These are phyloP conservation scores for Saxicola maurus DNA, from an alignment of 2,797 vertebrate species.

Conservation along the genomic window DNA sequence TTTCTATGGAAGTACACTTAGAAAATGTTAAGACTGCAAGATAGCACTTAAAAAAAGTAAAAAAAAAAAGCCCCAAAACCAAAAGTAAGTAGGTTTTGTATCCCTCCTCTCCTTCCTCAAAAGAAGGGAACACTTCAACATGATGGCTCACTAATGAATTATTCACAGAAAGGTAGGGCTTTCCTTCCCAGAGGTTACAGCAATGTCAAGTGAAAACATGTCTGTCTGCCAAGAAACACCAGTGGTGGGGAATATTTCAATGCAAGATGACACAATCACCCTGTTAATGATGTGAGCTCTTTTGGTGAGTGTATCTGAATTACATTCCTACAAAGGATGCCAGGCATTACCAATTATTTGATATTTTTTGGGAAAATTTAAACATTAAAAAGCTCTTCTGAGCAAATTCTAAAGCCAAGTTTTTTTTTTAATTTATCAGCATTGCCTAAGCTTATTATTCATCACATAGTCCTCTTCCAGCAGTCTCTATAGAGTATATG, in stretches of 20 bases:
- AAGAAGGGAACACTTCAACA: neutral
- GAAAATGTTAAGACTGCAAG: neutral
- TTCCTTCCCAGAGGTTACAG: constrained; percentile 16
- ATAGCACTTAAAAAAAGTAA: neutral
- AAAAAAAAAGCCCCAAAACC: neutral
- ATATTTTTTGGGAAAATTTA: neutral
- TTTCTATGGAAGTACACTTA: neutral
- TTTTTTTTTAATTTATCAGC: constrained; percentile 12
- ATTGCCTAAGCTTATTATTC: neutral
- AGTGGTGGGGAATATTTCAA: constrained; percentile 19
- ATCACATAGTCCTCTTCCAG: neutral
- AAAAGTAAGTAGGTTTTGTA: neutral
- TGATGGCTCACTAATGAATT: constrained; percentile 2
- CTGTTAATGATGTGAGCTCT: neutral
- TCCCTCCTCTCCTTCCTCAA: neutral
- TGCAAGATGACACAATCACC: neutral
- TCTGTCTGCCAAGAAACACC: constrained; percentile 36
- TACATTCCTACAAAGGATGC: neutral
- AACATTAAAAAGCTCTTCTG: neutral
- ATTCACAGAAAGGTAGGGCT: neutral
- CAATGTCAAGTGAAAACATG: constrained; percentile 33
- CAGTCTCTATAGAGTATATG: neutral
- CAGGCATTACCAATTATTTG: neutral
- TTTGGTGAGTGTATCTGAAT: neutral
- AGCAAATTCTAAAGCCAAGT: neutral